These are phyloP conservation scores for Probaryconus sp. DNA, from an alignment of 1,140 invertebrate genomes.

Conservation along the genomic window DNA sequence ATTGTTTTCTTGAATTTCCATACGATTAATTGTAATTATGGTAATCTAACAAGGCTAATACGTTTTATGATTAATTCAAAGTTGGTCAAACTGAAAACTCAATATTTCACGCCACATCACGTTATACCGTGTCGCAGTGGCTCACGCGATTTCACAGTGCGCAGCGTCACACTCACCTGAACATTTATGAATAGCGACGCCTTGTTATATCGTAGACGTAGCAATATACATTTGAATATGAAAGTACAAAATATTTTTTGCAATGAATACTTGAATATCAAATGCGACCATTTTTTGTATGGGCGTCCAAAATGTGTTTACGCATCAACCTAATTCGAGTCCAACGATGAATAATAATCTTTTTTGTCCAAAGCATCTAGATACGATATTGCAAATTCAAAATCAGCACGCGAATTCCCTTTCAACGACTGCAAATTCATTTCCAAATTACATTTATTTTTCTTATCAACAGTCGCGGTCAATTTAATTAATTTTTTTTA, in stretches of 20 bases:
- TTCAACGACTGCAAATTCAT: too few relatives aligned
- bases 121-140: background rate
- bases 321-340: constrained; percentile 16
- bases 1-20: too few relatives aligned
- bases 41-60: constrained; percentile 21
- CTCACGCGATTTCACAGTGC: constrained; percentile 14
- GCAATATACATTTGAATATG: constrained; percentile 24
- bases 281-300: constrained; percentile 6
- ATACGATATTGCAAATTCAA: too few relatives aligned
- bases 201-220: constrained; percentile 4
- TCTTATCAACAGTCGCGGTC: too few relatives aligned
- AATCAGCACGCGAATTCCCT: too few relatives aligned
- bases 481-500: too few relatives aligned
- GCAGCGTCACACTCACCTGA: constrained; percentile 6
- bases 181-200: constrained; percentile 26
- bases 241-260: constrained; percentile 28
- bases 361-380: too few relatives aligned
- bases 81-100: constrained; percentile 24
- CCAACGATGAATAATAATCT: too few relatives aligned
- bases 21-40: constrained; percentile 9
- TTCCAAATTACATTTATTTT: too few relatives aligned
- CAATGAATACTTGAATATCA: constrained; percentile 29
- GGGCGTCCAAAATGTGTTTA: constrained; percentile 16
- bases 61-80: constrained; percentile 16
- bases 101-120: constrained; percentile 14